These are phyloP conservation scores for Buathra laborator DNA, from an alignment of 2,888 invertebrate species.

Conservation along the genomic window DNA sequence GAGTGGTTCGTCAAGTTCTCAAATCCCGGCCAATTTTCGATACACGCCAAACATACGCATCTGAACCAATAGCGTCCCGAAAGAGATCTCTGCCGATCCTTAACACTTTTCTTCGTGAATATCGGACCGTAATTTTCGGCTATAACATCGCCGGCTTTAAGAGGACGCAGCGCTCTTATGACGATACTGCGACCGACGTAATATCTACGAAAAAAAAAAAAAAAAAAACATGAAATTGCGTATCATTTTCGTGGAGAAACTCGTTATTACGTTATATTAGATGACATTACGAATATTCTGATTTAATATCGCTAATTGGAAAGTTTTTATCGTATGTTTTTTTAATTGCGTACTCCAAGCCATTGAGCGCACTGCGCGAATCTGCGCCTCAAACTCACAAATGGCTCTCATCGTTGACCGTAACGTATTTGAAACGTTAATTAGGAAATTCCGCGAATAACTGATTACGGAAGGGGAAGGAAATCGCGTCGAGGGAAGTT, in stretches of 20 bases:
- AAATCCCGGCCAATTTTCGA: slow-evolving; percentile 91
- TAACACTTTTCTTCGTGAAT: slow-evolving; percentile 87
- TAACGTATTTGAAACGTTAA: slow-evolving; percentile 42
- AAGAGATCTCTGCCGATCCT: slow-evolving; percentile 88
- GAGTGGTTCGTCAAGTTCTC: slow-evolving; percentile 87
- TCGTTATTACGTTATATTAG: not conserved
- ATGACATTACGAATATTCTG: not conserved
- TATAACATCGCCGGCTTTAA: slow-evolving; percentile 89
- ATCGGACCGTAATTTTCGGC: slow-evolving; percentile 95
- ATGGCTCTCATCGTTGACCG: not conserved
- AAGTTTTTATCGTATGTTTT: not conserved
- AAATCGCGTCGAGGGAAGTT: not conserved
- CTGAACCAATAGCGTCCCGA: slow-evolving; percentile 92
- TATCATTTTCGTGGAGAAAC: too few relatives aligned
- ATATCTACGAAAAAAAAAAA: slow-evolving; percentile 86
- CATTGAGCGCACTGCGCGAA: too few relatives aligned
- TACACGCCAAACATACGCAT: slow-evolving; percentile 91
- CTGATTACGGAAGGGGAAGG: not conserved
- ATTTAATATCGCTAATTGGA: slow-evolving; percentile 11
- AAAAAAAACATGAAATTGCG: too few relatives aligned
- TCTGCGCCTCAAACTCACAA: not conserved
- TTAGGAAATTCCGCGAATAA: slow-evolving; percentile 50
- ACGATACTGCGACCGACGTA: slow-evolving; percentile 91
- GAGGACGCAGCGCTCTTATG: slow-evolving; percentile 89
- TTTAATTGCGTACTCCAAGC: not conserved